phyloP scores from a whole-genome alignment of 1,140 invertebrate genomes.

The Calephelis virginiensis region DNA sequence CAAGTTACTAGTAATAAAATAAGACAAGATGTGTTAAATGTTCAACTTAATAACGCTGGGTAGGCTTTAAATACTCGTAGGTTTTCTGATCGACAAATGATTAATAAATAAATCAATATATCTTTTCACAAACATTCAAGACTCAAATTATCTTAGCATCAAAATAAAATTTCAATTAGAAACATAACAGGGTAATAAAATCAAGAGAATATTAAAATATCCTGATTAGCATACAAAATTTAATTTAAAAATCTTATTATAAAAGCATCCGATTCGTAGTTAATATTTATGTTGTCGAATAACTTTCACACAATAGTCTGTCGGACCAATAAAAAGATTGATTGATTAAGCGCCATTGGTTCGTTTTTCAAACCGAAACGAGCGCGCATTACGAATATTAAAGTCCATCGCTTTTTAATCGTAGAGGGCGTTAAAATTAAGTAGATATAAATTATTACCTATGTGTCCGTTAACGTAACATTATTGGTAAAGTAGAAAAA shows the following conservation, averaged over 20 bases:
- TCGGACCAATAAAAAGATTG: conserved; percentile 58
- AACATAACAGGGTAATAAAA: no score
- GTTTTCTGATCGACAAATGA: no score
- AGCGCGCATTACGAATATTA: conserved; percentile 59
- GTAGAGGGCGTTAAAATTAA: conserved; percentile 58
- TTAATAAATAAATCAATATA: no score
- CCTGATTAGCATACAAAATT: neutral
- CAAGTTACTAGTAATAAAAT: no score
- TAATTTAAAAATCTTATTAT: neutral
- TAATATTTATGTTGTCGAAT: conserved; percentile 53
- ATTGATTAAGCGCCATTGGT: conserved; percentile 59
- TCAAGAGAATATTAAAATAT: neutral
- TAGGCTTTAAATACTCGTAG: no score
- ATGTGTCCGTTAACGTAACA: conserved; percentile 58
- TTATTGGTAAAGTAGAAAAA: conserved; percentile 42
- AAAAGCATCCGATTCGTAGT: conserved; percentile 23
- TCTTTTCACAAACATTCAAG: no score
- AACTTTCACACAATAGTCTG: conserved; percentile 52
- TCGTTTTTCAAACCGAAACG: conserved; percentile 45
- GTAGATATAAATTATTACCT: conserved; percentile 63
- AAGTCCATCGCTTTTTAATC: conserved; percentile 61
- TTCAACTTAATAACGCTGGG: no score
- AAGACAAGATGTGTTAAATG: no score
- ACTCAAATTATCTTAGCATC: no score
- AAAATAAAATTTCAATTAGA: no score